Evolutionary conservation across 2,113 vertebrate species (phyloP).

Genomic region (Xenopus borealis): DNA sequence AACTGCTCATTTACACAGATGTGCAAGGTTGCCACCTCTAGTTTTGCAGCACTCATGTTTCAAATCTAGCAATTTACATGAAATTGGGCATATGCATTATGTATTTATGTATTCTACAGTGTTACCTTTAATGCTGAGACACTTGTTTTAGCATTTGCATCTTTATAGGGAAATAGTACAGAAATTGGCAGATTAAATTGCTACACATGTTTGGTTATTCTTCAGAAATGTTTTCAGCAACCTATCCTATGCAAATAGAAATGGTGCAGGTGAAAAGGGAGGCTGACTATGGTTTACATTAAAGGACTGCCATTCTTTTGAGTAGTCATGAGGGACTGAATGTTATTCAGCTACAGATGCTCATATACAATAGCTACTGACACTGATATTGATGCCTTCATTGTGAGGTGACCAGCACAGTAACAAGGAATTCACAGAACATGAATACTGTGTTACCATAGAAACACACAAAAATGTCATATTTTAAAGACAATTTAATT

Average conservation of each 20-base stretch:
- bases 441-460: slow-evolving; percentile 48
- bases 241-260: neutral
- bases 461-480: slow-evolving; percentile 51
- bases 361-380: slow-evolving; percentile 57
- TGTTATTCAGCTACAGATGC: slow-evolving; percentile 58
- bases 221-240: slow-evolving; percentile 1
- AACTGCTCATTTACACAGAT: too few species aligned
- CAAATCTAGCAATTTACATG: too few species aligned
- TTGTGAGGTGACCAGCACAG: slow-evolving; percentile 49
- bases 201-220: neutral
- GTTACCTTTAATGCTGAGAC: too few species aligned
- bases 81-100: too few species aligned
- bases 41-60: too few species aligned
- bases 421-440: slow-evolving; percentile 55
- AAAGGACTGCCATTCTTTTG: slow-evolving; percentile 25
- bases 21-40: too few species aligned
- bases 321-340: slow-evolving; percentile 34
- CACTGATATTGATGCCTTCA: slow-evolving; percentile 57
- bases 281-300: slow-evolving; percentile 6
- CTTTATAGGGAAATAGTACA: neutral
- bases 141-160: neutral
- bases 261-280: neutral
- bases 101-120: too few species aligned
- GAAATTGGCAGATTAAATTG: slow-evolving; percentile 2
- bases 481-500: slow-evolving; percentile 46